Evolutionary conservation across 2,888 invertebrate species (phyloP), one percentile per base, ranked within the genome.

Genomic region (Neuroscelio doddi): DNA sequence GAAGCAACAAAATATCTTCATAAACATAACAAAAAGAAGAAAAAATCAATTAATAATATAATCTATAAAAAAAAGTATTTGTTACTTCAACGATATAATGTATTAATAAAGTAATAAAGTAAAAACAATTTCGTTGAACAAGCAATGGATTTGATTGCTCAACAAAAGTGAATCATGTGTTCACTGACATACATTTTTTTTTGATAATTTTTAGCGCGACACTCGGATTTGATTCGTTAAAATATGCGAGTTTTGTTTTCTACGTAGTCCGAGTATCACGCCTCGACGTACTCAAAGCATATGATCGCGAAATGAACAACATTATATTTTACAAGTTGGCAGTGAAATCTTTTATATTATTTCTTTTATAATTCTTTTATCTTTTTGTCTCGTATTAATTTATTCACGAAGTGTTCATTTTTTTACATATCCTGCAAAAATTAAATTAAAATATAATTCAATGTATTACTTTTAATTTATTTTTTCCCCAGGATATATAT

Each of bases 241-340:
- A 62, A 55, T 52, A 58, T 30, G 58, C 21, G 12, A 36, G 30
- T 53, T 32, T 50, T 49, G 52, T 58, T 26, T 57, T 39, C 44
- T 57, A 44, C n/a, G 26, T 3, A 42, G 49, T 53, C 61, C 55
- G 50, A 36, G 50, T 62, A 55, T 39, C 45, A 45, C 50, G 49
- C 29, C 24, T 30, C 14, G 32, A 49, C 47, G 17, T 47, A 52
- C 46, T 61, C 52, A 57, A 34, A 57, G n/a, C n/a, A 49, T 12
- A 12, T 12, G 52, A 52, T 21, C 53, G 39, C 53, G 32, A 59
- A 52, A 55, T 30, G 51, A 59, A 41, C 51, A 59, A 55, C 59
- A 55, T 34, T n/a, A 46, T 64, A 64, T 59, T 59, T 59, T 59
- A 64, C 64, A 64, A 53, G 59, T 59, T 65, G 59, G 64, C 64